These are phyloP conservation scores for Motacilla tschutschensis DNA, from an alignment of 2,113 vertebrate genomes.

Conservation along the genomic window DNA sequence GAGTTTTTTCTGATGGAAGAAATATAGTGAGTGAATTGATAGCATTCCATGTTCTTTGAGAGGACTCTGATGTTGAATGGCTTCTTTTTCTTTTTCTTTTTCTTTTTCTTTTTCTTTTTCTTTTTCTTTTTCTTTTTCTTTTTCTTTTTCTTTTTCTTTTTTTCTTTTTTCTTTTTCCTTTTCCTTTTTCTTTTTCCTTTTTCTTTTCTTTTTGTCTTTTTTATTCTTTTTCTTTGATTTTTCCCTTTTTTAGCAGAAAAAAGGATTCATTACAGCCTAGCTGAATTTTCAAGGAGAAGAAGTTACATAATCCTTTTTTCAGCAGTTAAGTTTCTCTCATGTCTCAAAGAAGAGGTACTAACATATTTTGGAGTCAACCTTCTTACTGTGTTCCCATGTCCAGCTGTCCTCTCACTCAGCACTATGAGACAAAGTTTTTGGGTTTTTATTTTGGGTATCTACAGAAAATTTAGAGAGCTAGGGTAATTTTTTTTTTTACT, in stretches of 20 bases:
- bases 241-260: accelerated
- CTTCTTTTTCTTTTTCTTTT: accelerated
- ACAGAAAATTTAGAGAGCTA: neutral
- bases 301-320: neutral
- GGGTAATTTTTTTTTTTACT: neutral
- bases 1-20: neutral
- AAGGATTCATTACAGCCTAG: neutral
- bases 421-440: neutral
- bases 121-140: accelerated
- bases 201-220: accelerated
- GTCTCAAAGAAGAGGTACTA: neutral
- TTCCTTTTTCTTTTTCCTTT: accelerated
- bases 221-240: accelerated
- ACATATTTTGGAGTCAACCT: neutral
- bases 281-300: neutral
- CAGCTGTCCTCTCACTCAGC: neutral
- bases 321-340: neutral
- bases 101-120: accelerated
- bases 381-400: accelerated
- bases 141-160: accelerated
- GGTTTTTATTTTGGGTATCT: neutral
- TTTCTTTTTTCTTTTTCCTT: accelerated
- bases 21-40: accelerated
- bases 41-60: neutral
- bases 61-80: neutral